Conservation (phyloP, 2,113 vertebrate genomes). For the Manacus vitellinus region DNA sequence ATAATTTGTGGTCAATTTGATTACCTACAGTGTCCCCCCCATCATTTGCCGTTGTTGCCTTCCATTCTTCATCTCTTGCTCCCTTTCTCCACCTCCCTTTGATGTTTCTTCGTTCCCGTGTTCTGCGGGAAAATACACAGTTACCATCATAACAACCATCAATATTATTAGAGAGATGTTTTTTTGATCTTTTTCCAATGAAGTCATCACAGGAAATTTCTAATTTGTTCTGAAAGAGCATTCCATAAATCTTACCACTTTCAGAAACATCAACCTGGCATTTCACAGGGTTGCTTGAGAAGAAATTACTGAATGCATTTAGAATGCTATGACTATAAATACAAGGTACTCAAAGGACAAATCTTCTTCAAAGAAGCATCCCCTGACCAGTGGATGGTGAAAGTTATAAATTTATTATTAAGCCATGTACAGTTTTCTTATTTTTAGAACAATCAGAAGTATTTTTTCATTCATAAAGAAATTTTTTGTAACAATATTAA, state of each 20-base stretch:
- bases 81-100: not conserved
- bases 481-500: not conserved
- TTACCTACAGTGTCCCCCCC: not conserved
- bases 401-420: not conserved
- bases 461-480: not conserved
- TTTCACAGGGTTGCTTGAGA: not conserved
- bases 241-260: conserved; percentile 4
- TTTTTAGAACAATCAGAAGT: not conserved
- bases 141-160: not conserved
- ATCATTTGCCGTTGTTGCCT: not conserved
- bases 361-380: not conserved
- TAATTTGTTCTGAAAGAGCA: not conserved
- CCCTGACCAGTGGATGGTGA: not conserved
- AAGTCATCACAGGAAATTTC: conserved; percentile 2
- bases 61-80: not conserved
- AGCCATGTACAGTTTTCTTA: not conserved
- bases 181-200: conserved; percentile 19
- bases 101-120: not conserved
- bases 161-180: not conserved
- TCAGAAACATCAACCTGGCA: not conserved
- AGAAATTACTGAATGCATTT: not conserved
- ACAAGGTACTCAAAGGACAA: not conserved
- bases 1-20: not conserved
- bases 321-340: not conserved
- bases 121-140: not conserved